Base-by-base conservation (phyloP, 2,888 invertebrate species). In the Melanostoma scalare region DNA sequence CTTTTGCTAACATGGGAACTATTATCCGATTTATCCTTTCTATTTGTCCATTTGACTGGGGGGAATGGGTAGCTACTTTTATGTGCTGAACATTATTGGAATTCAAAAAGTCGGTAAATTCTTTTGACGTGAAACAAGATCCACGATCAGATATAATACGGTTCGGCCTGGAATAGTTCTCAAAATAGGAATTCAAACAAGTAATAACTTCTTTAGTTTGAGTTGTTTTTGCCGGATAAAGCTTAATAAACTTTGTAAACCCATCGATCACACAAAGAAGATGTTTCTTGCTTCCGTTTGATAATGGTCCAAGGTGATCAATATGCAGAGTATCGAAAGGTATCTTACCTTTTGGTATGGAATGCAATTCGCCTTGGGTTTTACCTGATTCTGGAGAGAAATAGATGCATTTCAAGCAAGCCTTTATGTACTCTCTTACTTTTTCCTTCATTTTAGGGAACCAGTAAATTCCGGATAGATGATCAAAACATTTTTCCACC, bases 241-340 rank as follows among this genome's bases (percentile, higher is more conserved):
- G 63, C 36, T 89, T 86, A 2, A 87, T 71, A 72, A 87, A 90
- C 73, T 90, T 90, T 0, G 89, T 89, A 56, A 91, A 90, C 0
- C 85, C 89, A 71, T 91, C 90, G 0, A 91, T 87, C 4, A 88
- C 75, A 0, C 87, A 87, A 6, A 91, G 74, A n/a, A 91, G 63
- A 40, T 91, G 85, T 5, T 85, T 82, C 67, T 90, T 90, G 10
- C 87, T 86, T 0, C 42, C 87, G 88, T 77, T 87, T 6, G 87
- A 86, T 74, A 91, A 90, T 3, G 90, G 90, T 1, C 91, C 90
- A 6, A 91, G 68, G 79, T 92, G 91, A 80, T 92, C 91, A 0
- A 91, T 72, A 71, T 53, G 44, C n/a, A 72, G 8, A 10, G 65
- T 65, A 6, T 65, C 40, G 9, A 65, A 65, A 2, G 52, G 65